Evolutionary conservation across 2,888 invertebrate species (phyloP), one percentile per base, ranked within the genome.

Genomic region (Euplagia quadripunctaria): DNA sequence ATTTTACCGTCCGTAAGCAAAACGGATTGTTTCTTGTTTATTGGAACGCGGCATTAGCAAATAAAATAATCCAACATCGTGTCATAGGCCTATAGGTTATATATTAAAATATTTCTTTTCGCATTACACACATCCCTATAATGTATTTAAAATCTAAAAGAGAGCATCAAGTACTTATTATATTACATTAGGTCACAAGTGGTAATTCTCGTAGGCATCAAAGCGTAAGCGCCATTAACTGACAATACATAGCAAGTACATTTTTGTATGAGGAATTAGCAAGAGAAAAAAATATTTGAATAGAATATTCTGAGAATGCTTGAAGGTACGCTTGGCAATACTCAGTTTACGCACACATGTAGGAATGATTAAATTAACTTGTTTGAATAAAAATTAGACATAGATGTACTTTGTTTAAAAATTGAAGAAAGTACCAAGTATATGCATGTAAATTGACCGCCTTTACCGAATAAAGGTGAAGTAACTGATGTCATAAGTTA

Each of bases 91-190:
- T 72, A 7, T n/a, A 55, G 5, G 76, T 78, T 75, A 75, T 73
- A 74, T 80, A 79, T 77, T 79, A 77, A 79, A 82, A 82, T 83
- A 82, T 71, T 83, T 75, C 81, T 65, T 31, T 77, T 74, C 70
- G 46, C 66, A 70, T 75, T 74, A 68, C 66, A 74, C 73, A 31
- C n/a, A 31, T 31, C 61, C 68, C 75, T 52, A 64, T 65, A 70
- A 70, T 75, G 68, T 82, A 79, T 82, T 88, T 87, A 86, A 52
- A 84, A 82, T 83, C 82, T 84, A 85, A 70, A 78, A 83, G 84
- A 86, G 86, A 87, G 87, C 85, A 70, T 85, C 73, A 80, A 81
- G 76, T 81, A 83, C 70, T 78, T 73, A 75, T 71, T 82, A 81
- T 68, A 55, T 73, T 68, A 74, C 55, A 73, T 68, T 79, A 78